phyloP scores from a whole-genome alignment of 2,113 vertebrate species.

The Eulacestoma nigropectus region DNA sequence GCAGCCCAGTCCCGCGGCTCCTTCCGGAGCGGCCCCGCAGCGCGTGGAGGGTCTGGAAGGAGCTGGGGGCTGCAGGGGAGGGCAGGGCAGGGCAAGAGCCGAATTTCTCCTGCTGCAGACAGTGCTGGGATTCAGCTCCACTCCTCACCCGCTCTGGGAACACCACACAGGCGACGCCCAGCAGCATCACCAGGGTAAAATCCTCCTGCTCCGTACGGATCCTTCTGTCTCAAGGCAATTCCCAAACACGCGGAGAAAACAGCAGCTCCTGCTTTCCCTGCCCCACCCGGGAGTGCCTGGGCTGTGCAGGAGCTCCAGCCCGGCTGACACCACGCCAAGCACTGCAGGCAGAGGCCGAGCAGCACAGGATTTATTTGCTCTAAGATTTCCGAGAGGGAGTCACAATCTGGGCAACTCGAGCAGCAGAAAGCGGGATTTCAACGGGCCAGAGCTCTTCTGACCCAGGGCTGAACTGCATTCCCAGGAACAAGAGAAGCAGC shows the following conservation, averaged over 20 bases:
- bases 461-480: neutral
- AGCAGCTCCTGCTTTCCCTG: neutral
- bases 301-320: neutral
- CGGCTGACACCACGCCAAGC: neutral
- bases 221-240: neutral
- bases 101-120: neutral
- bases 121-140: neutral
- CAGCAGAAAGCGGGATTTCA: neutral
- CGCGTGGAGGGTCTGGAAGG: neutral
- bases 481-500: constrained; percentile 44
- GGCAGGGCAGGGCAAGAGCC: neutral
- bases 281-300: neutral
- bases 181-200: neutral
- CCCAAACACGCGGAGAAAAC: neutral
- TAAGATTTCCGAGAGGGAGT: neutral
- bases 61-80: neutral
- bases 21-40: fast-evolving
- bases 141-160: neutral
- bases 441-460: neutral
- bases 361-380: neutral
- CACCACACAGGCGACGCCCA: neutral
- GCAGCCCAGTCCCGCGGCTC: neutral
- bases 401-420: neutral
- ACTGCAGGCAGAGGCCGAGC: neutral
- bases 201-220: fast-evolving